These are phyloP conservation scores for Ophraella communa DNA, from an alignment of 2,888 invertebrate genomes.

Conservation along the genomic window DNA sequence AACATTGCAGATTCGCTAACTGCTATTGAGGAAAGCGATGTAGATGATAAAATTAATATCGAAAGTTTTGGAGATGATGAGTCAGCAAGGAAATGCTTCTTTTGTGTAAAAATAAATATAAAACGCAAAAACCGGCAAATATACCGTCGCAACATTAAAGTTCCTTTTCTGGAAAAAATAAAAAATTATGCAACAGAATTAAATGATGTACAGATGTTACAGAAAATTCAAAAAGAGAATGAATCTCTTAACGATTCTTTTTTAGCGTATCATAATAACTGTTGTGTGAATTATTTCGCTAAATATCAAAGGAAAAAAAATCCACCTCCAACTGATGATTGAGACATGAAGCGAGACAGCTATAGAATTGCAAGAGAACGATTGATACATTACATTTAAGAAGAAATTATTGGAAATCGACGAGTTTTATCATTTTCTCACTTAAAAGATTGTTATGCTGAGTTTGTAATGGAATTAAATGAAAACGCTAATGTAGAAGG, in stretches of 20 bases:
- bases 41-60: too few species aligned
- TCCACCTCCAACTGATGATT: conserved; percentile 3
- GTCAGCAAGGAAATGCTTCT: too few species aligned
- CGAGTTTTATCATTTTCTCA: conserved; percentile 6
- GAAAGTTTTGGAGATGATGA: too few species aligned
- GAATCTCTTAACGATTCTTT: neutral
- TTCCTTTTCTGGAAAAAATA: conserved; percentile 14
- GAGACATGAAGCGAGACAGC: conserved; percentile 11
- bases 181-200: conserved; percentile 27
- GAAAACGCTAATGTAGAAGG: neutral
- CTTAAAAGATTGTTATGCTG: conserved; percentile 5
- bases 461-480: conserved; percentile 17
- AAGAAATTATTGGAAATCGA: conserved; percentile 7
- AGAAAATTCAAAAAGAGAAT: neutral
- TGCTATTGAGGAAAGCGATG: too few species aligned
- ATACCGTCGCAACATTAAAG: too few species aligned
- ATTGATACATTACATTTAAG: conserved; percentile 1
- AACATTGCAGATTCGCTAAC: too few species aligned
- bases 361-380: conserved; percentile 19
- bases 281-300: neutral
- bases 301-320: neutral
- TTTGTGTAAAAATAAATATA: too few species aligned
- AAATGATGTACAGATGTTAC: neutral
- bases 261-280: neutral
- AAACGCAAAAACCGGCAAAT: too few species aligned